Evolutionary conservation across 1,140 invertebrate species (phyloP).

Genomic region (Littorina saxatilis): DNA sequence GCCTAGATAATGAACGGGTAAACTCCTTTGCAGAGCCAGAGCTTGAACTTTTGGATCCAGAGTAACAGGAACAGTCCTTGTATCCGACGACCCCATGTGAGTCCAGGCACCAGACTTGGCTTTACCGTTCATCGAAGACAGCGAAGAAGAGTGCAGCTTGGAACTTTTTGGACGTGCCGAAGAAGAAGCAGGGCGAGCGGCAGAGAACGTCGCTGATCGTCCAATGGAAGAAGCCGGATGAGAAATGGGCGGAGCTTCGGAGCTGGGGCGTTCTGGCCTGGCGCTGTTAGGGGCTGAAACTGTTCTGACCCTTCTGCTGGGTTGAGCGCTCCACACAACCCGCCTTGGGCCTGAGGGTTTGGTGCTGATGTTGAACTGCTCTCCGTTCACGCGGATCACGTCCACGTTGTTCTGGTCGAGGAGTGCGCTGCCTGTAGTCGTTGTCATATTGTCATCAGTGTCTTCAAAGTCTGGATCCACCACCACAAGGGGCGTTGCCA

Average conservation of each 20-base stretch:
- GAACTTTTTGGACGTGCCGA: neutral
- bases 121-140: neutral
- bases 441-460: neutral
- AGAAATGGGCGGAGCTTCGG: neutral
- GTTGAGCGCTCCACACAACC: constrained; percentile 16
- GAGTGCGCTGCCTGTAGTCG: neutral
- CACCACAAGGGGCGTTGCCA: neutral
- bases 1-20: neutral
- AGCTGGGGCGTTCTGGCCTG: neutral
- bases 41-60: neutral
- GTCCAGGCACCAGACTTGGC: neutral
- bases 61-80: neutral
- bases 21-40: neutral
- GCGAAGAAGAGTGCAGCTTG: neutral
- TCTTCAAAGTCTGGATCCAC: neutral
- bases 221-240: too few relatives aligned
- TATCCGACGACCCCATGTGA: too few relatives aligned
- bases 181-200: too few relatives aligned
- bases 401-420: neutral
- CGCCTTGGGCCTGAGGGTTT: neutral
- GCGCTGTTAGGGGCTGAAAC: constrained; percentile 17
- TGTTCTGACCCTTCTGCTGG: neutral
- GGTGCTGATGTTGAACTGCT: neutral
- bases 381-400: constrained; percentile 9
- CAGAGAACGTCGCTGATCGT: too few relatives aligned